phyloP scores from a whole-genome alignment of 2,888 invertebrate species.

The Gerris lacustris region DNA sequence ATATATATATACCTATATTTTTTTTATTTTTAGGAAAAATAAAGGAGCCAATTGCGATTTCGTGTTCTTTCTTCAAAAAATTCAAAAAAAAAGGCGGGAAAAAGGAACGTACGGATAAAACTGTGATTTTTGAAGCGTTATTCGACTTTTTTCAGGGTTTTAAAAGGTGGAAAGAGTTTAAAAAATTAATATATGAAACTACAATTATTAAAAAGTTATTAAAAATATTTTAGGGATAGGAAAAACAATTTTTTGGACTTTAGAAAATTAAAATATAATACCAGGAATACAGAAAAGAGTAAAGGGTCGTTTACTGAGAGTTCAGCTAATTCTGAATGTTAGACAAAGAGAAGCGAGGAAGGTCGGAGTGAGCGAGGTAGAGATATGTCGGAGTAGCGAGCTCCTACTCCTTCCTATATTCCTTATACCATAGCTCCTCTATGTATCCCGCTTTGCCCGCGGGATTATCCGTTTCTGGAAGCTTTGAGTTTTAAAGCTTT shows the following conservation, averaged over 20 bases:
- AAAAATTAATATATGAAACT: not conserved
- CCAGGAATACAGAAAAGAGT: not conserved
- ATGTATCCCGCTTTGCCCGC: conserved; percentile 3
- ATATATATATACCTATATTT: too few species aligned
- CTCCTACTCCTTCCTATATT: not conserved
- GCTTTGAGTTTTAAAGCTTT: not conserved
- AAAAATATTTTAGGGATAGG: not conserved
- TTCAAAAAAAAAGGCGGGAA: too few species aligned
- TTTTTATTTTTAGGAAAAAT: too few species aligned
- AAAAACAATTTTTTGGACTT: conserved; percentile 3
- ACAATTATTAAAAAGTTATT: conserved; percentile 3
- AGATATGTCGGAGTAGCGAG: not conserved
- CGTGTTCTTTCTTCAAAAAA: too few species aligned
- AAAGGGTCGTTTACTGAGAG: not conserved
- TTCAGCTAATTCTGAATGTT: not conserved
- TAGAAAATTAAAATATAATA: conserved; percentile 2
- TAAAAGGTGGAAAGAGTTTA: too few species aligned
- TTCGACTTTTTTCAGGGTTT: too few species aligned
- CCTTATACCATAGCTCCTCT: not conserved
- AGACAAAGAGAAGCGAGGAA: too few species aligned
- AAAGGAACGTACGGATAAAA: too few species aligned
- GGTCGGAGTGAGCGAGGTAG: not conserved
- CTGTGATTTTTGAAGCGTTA: too few species aligned
- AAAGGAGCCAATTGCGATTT: too few species aligned
- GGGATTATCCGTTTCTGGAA: not conserved